These are phyloP conservation scores for Drosophila recens DNA, from an alignment of 2,888 invertebrate genomes.

Conservation along the genomic window DNA sequence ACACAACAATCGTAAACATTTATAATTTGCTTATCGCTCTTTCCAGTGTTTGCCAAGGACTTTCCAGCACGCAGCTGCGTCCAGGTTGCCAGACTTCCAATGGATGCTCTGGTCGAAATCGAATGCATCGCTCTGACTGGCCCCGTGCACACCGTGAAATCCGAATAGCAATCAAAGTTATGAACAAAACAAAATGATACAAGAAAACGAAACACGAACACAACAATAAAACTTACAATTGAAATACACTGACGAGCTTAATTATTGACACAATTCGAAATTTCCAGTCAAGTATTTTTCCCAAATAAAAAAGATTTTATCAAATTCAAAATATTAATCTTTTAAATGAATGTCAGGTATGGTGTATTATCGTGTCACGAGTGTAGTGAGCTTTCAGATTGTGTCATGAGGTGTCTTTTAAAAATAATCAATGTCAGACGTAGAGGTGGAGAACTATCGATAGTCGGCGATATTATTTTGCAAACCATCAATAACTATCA, in stretches of 20 bases:
- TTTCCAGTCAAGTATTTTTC: too few relatives aligned
- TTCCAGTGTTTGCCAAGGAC: conserved; percentile 90
- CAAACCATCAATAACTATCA: too few relatives aligned
- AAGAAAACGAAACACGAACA: not conserved
- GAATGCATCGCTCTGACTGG: conserved; percentile 94
- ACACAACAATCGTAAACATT: conserved; percentile 47
- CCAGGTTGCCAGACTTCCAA: conserved; percentile 92
- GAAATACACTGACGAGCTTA: not conserved
- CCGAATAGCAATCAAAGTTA: conserved; percentile 57
- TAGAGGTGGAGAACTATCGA: too few relatives aligned
- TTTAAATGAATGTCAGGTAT: too few relatives aligned
- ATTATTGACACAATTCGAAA: not conserved
- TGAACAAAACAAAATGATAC: conserved; percentile 28
- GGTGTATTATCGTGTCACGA: too few relatives aligned
- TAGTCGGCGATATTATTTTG: too few relatives aligned
- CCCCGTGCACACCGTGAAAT: conserved; percentile 85
- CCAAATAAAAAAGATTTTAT: too few relatives aligned
- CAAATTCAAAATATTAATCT: too few relatives aligned
- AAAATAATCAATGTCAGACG: too few relatives aligned
- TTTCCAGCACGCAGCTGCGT: conserved; percentile 94
- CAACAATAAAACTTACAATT: not conserved
- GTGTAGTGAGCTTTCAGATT: too few relatives aligned
- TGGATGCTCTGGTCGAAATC: conserved; percentile 93
- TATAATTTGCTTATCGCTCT: conserved; percentile 14
- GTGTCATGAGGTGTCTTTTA: too few relatives aligned